A percentile compares a stretch with the other conserved stretches of the same genome.
These are phyloP conservation scores for Ectropis grisescens DNA, from an alignment of 1,140 invertebrate genomes.

Conservation along the genomic window DNA sequence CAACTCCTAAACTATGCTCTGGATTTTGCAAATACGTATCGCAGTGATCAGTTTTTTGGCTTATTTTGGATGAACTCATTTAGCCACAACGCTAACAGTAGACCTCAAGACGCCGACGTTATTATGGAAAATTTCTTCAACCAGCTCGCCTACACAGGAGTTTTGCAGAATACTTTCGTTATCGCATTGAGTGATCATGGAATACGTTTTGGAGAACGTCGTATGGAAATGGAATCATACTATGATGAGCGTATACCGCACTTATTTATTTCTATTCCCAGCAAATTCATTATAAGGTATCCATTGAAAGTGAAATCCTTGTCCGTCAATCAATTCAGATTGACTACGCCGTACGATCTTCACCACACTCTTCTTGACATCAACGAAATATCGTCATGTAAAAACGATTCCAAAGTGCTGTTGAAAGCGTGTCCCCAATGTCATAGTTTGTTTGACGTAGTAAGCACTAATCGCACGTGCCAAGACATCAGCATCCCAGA, in stretches of 20 bases:
- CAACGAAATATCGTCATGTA: conserved; percentile 47
- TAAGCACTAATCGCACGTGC: conserved; percentile 78
- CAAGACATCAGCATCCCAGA: conserved; percentile 76
- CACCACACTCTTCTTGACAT: conserved; percentile 72
- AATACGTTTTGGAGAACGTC: conserved; percentile 81
- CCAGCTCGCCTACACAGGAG: conserved; percentile 50
- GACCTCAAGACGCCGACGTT: conserved; percentile 60
- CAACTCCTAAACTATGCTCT: conserved; percentile 72
- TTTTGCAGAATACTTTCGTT: conserved; percentile 74
- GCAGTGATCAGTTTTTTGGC: conserved; percentile 73
- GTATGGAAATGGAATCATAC: conserved; percentile 80
- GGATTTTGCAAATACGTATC: conserved; percentile 74
- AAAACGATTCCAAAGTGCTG: conserved; percentile 26
- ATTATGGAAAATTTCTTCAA: conserved; percentile 65
- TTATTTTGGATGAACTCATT: conserved; percentile 81
- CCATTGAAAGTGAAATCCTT: conserved; percentile 73
- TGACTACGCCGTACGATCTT: conserved; percentile 82
- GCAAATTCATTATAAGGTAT: conserved; percentile 73
- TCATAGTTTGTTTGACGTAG: conserved; percentile 75
- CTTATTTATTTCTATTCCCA: conserved; percentile 79
- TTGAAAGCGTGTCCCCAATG: conserved; percentile 75
- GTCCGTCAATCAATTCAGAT: conserved; percentile 72
- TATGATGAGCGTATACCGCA: conserved; percentile 89
- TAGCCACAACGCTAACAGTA: conserved; percentile 77
- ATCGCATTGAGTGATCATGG: conserved; percentile 90